Evolutionary conservation across 2,888 invertebrate genomes (phyloP), one percentile per base, ranked within the genome.

Genomic region (Perizoma flavofasciatum): DNA sequence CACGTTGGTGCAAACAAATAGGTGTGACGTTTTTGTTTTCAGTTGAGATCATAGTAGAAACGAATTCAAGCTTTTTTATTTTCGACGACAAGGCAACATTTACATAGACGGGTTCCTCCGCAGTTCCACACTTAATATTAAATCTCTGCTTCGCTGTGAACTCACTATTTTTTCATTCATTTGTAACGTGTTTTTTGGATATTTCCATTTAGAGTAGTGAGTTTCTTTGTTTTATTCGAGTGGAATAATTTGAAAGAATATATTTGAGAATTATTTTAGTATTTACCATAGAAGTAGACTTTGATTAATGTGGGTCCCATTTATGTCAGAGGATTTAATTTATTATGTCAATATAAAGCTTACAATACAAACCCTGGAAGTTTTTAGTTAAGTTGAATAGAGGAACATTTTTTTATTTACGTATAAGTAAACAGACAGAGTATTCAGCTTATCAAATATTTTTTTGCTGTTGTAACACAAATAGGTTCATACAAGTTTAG

Each of bases 231-330:
- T 79, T 80, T 75, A 77, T 78, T 74, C 68, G 70, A 72, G 71
- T 68, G 70, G 73, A 75, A 78, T 80, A 79, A 75, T 79, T 78
- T 77, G 77, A 82, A 73, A 72, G 78, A 81, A 83, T 82, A 22
- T 22, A 84, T 80, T 81, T 78, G 77, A 81, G 79, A 71, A 72
- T 75, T 77, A 78, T 74, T 76, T 66, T 76, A 68, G 73, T 72
- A 75, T 78, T 70, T 68, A 65, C 39, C 39, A 39, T 52, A 49
- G 52, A 33, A 41, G 43, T 46, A 41, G 8, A 46, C 43, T 43
- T 44, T 43, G 50, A 55, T 63, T 61, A 57, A 61, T 53, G 34
- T 8, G 35, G 7, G 35, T 40, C 22, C 37, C 44, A 33, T 33
- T 46, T 46, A 33, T 46, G 1, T 44, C 9, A 33, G 6, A 33